Conservation (phyloP, 30 jellyfish, hydroid and myxozoan species). For the Aurelia aurita complex sp. Pacific region DNA sequence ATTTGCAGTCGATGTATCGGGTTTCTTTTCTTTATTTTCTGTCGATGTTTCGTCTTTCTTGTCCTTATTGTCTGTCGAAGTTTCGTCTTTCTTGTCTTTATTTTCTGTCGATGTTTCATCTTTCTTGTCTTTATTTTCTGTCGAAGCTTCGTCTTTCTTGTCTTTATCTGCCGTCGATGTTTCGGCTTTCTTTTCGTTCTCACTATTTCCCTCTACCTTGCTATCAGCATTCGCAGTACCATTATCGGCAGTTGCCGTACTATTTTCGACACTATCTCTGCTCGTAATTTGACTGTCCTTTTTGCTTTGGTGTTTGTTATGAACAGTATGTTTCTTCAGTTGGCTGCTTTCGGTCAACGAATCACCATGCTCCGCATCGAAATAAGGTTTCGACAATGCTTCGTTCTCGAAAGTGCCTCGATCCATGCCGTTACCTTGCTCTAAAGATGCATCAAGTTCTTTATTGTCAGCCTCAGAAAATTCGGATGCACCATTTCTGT, state of each 20-base stretch:
- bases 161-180: background rate
- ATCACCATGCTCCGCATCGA: conserved; percentile 46
- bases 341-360: background rate
- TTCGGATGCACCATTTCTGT: background rate
- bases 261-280: conserved; percentile 18
- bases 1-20: background rate
- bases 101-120: background rate
- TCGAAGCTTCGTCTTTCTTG: conserved; percentile 17
- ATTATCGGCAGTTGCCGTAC: background rate
- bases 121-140: background rate
- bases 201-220: background rate
- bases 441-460: conserved; percentile 11
- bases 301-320: conserved; percentile 8
- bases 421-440: conserved; percentile 25
- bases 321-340: conserved; percentile 18
- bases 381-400: conserved; percentile 20
- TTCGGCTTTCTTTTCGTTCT: background rate
- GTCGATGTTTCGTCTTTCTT: background rate
- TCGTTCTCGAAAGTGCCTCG: conserved; percentile 42
- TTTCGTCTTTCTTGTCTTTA: conserved; percentile 6
- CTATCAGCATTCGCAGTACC: background rate
- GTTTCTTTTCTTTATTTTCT: background rate
- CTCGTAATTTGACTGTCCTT: background rate
- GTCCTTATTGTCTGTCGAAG: conserved; percentile 9
- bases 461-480: background rate